These are phyloP conservation scores for Lepilemur septentrionalis DNA, from an alignment of 2,797 vertebrate genomes.

Conservation along the genomic window DNA sequence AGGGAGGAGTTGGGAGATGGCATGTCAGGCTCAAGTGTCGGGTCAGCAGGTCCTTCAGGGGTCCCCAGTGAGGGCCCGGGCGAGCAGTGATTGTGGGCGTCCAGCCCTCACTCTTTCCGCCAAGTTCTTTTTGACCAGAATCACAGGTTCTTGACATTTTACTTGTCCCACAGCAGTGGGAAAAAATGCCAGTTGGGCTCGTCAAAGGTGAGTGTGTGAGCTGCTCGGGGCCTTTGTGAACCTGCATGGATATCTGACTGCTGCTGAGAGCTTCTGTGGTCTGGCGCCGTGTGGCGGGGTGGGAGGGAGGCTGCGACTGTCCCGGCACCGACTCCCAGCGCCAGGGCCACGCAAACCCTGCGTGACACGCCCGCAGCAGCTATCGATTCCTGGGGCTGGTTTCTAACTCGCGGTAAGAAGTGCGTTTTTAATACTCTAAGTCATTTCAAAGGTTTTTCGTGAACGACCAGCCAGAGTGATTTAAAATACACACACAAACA, in stretches of 20 bases:
- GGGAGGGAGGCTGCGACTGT: fast-evolving
- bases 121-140: background rate
- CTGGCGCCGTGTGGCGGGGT: fast-evolving
- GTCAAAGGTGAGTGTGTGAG: background rate
- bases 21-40: no score
- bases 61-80: fast-evolving
- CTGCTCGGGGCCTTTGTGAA: background rate
- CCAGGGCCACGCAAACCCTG: background rate
- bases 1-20: background rate
- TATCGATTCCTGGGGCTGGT: no score
- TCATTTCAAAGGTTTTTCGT: background rate
- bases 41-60: fast-evolving
- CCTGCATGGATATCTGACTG: background rate
- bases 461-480: fast-evolving
- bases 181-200: fast-evolving
- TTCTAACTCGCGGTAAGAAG: background rate
- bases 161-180: no score
- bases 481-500: background rate
- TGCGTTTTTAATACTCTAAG: no score
- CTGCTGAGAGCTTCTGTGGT: background rate
- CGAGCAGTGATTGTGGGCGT: background rate
- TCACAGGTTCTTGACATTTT: background rate
- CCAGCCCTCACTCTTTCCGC: background rate
- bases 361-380: fast-evolving
- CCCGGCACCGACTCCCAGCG: fast-evolving